Evolutionary conservation across 2,888 invertebrate genomes (phyloP), one percentile per base, ranked within the genome.

Genomic region (Stenoptilia bipunctidactyla): DNA sequence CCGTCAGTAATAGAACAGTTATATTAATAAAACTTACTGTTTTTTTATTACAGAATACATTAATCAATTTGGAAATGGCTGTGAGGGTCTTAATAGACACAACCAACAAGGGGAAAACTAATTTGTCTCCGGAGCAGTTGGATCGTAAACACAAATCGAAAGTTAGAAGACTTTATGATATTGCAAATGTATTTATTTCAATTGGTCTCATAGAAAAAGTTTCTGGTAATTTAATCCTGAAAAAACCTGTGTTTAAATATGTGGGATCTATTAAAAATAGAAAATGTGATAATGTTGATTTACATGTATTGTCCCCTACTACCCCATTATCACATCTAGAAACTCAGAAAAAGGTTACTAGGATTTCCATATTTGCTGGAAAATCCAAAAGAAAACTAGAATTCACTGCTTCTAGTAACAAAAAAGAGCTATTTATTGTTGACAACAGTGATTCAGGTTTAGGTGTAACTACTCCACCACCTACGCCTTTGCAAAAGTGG

Each of bases 181-280:
- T 92, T 53, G 91, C 92, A 43, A 92, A 92, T 70, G 90, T 92
- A 49, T 85, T 92, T 53, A 89, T 90, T 49, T 90, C 91, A 45
- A 87, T 92, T 62, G 88, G 88, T 52, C 85, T 92, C 49, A 90
- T 92, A 58, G 86, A 87, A 59, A 91, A 91, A 66, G 88, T 90
- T 44, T 86, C 87, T 43, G 86, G 86, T 51, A 83, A 84, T 50
- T 85, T 72, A 69, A 86, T 70, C 63, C 79, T 88, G 53, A 86
- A 88, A 53, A 90, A 90, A 59, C 89, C 90, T 46, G 88, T 89
- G 44, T 90, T 89, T 65, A 85, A 83, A 54, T 90, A 90, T 71
- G 85, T 86, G 45, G 90, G 90, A 35, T 86, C 86, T 27, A 64
- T 66, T 37, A 72, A 76, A 54, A 58, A 64, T 47, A 80, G 74